Conservation (phyloP, 2,888 invertebrate species). For the Callosobruchus maculatus region DNA sequence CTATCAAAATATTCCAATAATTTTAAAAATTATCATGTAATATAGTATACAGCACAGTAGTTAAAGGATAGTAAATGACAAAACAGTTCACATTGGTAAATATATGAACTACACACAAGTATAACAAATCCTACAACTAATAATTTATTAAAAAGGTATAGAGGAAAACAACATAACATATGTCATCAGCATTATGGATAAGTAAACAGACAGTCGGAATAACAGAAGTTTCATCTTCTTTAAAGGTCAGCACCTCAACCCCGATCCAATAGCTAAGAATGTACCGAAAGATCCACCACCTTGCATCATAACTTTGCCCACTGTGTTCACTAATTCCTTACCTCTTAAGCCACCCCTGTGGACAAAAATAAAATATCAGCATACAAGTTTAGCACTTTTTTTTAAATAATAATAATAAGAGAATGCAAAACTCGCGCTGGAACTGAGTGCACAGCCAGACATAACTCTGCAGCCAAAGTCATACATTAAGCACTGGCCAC, state of each 20-base stretch:
- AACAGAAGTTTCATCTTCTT: conserved; percentile 6
- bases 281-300: conserved; percentile 97
- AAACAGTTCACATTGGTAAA: conserved; percentile 10
- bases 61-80: conserved; percentile 9
- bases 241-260: conserved; percentile 65
- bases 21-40: not conserved
- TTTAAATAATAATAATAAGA: too few relatives aligned
- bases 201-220: not conserved
- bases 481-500: too few relatives aligned
- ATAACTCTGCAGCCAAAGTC: too few relatives aligned
- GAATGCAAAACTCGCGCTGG: too few relatives aligned
- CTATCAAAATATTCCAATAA: too few relatives aligned
- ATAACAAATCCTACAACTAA: conserved; percentile 6
- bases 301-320: conserved; percentile 96
- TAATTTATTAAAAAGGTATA: conserved; percentile 1
- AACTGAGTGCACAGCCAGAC: too few relatives aligned
- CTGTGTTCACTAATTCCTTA: conserved; percentile 84
- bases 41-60: not conserved
- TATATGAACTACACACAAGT: conserved; percentile 3
- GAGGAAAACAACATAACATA: not conserved
- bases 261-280: conserved; percentile 91
- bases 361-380: too few relatives aligned
- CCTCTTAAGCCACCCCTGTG: conserved; percentile 88
- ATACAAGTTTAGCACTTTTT: too few relatives aligned
- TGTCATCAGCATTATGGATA: not conserved